Conservation (phyloP, 2,797 vertebrate species). For the Presbytis comata region DNA sequence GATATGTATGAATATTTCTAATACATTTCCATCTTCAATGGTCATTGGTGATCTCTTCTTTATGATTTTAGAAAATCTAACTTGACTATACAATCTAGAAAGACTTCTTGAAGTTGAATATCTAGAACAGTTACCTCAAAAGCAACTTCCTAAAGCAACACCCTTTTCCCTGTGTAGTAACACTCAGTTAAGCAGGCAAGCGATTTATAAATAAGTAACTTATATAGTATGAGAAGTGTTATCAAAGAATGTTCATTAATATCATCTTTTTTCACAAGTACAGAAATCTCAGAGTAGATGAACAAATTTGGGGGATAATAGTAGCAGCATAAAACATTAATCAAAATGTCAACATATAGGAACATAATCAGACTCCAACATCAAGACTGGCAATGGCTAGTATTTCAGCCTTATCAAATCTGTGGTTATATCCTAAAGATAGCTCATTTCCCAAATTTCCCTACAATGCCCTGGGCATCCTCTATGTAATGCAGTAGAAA, state of each 20-base stretch:
- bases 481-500: not conserved
- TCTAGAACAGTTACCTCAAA: not conserved
- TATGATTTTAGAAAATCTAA: not conserved
- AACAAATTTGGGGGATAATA: not conserved
- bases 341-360: not conserved
- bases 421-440: not conserved
- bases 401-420: not conserved
- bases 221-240: not conserved
- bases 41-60: not conserved
- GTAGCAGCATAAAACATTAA: not conserved
- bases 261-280: not conserved
- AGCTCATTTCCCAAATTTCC: not conserved
- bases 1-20: not conserved
- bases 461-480: not conserved
- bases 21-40: not conserved
- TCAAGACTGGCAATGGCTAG: not conserved
- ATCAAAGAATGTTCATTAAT: not conserved
- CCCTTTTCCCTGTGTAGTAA: not conserved
- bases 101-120: not conserved
- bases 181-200: not conserved
- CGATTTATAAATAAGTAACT: not conserved
- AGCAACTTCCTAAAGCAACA: slow-evolving; percentile 9
- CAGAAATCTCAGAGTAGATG: not conserved
- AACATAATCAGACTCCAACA: not conserved
- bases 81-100: not conserved